Percentiles rank a stretch among this genome's conserved stretches.
phyloP scores from a whole-genome alignment of 2,888 invertebrate species.

The Enchytraeus crypticus region DNA sequence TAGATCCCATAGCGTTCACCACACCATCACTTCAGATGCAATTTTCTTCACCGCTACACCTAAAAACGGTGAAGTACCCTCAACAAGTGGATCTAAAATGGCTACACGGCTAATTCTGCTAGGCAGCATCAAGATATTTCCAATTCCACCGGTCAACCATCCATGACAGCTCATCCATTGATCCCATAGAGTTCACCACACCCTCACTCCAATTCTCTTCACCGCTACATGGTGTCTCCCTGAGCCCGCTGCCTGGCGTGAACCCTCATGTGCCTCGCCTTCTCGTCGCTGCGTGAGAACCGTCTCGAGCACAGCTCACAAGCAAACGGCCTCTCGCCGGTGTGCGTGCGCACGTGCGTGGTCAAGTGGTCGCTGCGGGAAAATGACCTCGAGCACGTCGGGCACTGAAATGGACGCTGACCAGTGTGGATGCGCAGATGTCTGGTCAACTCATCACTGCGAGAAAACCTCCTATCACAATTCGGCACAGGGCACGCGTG shows the following conservation, averaged over 20 bases:
- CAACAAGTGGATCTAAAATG: too few relatives aligned
- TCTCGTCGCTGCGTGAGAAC: slow-evolving; percentile 96
- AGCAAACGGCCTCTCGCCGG: slow-evolving; percentile 89
- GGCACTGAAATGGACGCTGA: slow-evolving; percentile 93
- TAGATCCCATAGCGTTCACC: too few relatives aligned
- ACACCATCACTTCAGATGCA: too few relatives aligned
- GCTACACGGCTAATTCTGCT: too few relatives aligned
- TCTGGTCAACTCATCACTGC: slow-evolving; percentile 94
- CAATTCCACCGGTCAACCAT: too few relatives aligned
- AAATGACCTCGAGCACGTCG: slow-evolving; percentile 96
- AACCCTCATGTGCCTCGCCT: slow-evolving; percentile 97
- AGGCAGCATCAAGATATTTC: too few relatives aligned
- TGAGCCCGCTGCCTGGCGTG: slow-evolving; percentile 71
- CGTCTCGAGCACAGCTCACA: slow-evolving; percentile 96
- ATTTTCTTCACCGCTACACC: too few relatives aligned
- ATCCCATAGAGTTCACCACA: too few relatives aligned
- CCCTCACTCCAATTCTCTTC: too few relatives aligned
- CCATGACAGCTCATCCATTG: too few relatives aligned
- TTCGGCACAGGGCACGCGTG: slow-evolving; percentile 91
- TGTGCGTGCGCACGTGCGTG: slow-evolving; percentile 89
- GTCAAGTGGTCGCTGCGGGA: slow-evolving; percentile 94
- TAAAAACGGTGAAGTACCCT: too few relatives aligned
- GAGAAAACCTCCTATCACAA: slow-evolving; percentile 64
- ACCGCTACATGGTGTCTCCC: neutral
- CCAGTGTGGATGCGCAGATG: slow-evolving; percentile 99